These are phyloP conservation scores for Herpetotheres cachinnans DNA, from an alignment of 2,113 vertebrate genomes.

Conservation along the genomic window DNA sequence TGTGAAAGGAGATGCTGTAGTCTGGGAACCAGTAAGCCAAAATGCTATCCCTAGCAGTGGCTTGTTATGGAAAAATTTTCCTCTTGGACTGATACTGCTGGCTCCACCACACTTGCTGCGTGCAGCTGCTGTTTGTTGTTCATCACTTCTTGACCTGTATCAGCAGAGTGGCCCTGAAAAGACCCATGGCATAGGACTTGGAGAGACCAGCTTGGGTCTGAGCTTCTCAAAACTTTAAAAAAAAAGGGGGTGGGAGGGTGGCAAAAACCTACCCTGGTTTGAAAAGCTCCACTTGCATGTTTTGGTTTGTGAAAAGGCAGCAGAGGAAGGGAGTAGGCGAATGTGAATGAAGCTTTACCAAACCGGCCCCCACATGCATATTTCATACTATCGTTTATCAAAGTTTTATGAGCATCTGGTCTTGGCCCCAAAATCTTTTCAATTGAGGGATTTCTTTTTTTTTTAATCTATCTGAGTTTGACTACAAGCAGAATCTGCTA, in stretches of 20 bases:
- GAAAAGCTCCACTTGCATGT: not conserved
- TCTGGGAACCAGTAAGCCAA: not conserved
- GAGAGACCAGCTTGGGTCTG: not conserved
- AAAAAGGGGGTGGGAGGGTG: not conserved
- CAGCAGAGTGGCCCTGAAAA: not conserved
- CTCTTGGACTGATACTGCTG: not conserved
- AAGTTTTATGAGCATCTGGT: constrained; percentile 62
- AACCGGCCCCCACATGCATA: constrained; percentile 4
- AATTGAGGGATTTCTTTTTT: not conserved
- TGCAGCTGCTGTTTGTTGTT: not conserved
- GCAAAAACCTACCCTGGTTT: not conserved
- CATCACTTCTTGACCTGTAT: not conserved
- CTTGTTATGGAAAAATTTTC: not conserved
- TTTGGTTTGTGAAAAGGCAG: constrained; percentile 25
- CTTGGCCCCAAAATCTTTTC: constrained; percentile 50
- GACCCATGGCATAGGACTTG: not conserved
- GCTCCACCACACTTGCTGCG: rapidly evolving
- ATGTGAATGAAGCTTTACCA: constrained; percentile 20
- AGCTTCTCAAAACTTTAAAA: not conserved
- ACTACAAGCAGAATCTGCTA: not conserved
- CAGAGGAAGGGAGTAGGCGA: constrained; percentile 37
- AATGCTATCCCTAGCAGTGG: not conserved
- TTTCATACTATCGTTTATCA: constrained; percentile 17
- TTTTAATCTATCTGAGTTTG: not conserved
- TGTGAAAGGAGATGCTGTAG: not conserved